Evolutionary conservation across 2,797 vertebrate genomes (phyloP), one percentile per base, ranked within the genome.

Genomic region (Bradypodion ventrale): DNA sequence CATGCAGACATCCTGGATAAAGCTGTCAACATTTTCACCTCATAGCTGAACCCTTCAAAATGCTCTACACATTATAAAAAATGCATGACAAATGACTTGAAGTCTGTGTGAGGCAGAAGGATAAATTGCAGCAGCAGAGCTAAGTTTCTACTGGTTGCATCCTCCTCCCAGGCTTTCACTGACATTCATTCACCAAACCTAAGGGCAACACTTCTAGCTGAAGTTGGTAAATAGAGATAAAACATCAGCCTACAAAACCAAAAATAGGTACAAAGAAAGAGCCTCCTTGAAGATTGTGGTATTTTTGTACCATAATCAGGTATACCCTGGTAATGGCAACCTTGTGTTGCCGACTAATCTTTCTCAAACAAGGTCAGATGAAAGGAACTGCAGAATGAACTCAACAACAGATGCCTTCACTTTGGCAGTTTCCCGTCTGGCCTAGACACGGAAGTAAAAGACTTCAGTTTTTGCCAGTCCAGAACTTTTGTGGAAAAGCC

Each of bases 401-500:
- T n/a, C n/a, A n/a, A n/a, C n/a, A n/a, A n/a, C n/a, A n/a, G n/a
- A n/a, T n/a, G n/a, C n/a, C n/a, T n/a, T n/a, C n/a, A n/a, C n/a
- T n/a, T n/a, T n/a, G n/a, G n/a, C n/a, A n/a, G n/a, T n/a, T n/a
- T n/a, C n/a, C n/a, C n/a, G n/a, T n/a, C n/a, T n/a, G n/a, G n/a
- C n/a, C n/a, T n/a, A n/a, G n/a, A n/a, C n/a, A n/a, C n/a, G n/a
- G n/a, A n/a, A n/a, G n/a, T n/a, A n/a, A n/a, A n/a, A n/a, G n/a
- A 87, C 75, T 66, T 86, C 75, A 56, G 7, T 87, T 87, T 85
- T 66, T 63, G 62, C 59, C 0, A 23, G 68, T 44, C 29, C 16
- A 86, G 80, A 87, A 84, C 49, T 27, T 90, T 66, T 89, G 87
- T 87, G 70, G 81, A 85, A 85, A 91, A 86, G 87, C 68, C 56